phyloP scores from a whole-genome alignment of 2,113 vertebrate genomes.

The Propithecus coquereli region DNA sequence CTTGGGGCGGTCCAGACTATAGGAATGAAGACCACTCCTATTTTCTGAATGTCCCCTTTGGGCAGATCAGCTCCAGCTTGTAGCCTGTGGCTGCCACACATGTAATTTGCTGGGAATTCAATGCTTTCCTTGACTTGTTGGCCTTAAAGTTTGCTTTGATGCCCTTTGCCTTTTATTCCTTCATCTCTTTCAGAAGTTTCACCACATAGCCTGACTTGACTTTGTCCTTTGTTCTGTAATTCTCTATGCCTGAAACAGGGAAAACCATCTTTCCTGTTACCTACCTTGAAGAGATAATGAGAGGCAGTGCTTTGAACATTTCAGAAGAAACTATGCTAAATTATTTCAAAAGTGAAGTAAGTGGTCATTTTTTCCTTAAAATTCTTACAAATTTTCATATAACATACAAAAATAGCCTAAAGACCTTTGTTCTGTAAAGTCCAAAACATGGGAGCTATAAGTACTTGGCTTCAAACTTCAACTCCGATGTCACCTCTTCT shows the following conservation, averaged over 20 bases:
- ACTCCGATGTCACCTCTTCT: background rate
- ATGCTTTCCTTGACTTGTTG: constrained; percentile 71
- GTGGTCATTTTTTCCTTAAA: background rate
- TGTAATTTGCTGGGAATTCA: constrained; percentile 65
- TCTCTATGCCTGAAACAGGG: background rate
- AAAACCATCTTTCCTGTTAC: background rate
- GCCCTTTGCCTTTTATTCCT: constrained; percentile 41
- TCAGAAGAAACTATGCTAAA: background rate
- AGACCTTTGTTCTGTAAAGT: background rate
- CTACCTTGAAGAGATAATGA: background rate
- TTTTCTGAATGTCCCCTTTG: constrained; percentile 42
- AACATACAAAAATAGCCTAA: background rate
- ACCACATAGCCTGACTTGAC: background rate
- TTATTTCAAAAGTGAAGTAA: constrained; percentile 16
- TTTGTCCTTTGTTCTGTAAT: background rate
- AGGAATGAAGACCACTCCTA: constrained; percentile 42
- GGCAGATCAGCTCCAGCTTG: constrained; percentile 59
- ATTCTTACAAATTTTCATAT: background rate
- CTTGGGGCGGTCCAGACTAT: constrained; percentile 62
- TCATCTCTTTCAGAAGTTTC: background rate
- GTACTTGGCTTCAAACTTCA: background rate
- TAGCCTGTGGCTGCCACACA: constrained; percentile 64
- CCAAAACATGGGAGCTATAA: background rate
- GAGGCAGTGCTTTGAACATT: background rate
- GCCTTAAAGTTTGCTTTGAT: constrained; percentile 62